Evolutionary conservation across 2,888 invertebrate genomes (phyloP).

Genomic region (Notodonta dromedarius): DNA sequence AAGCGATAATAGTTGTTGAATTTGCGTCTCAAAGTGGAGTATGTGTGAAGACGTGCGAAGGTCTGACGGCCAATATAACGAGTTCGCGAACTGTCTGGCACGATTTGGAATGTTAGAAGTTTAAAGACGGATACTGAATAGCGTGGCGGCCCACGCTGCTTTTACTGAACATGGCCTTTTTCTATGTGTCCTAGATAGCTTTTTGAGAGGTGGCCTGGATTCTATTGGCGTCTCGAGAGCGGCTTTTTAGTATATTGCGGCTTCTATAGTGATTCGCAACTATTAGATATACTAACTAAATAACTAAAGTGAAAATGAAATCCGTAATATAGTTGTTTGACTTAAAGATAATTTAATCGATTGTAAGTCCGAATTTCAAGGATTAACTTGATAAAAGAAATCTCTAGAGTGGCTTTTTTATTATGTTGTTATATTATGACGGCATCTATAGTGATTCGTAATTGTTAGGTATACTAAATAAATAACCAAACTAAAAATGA

Average conservation of each 20-base stretch:
- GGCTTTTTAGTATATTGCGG: neutral
- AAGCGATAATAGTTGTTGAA: conserved; percentile 6
- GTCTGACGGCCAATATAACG: conserved; percentile 58
- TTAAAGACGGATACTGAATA: conserved; percentile 58
- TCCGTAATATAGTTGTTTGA: too few species aligned
- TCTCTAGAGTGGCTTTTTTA: too few species aligned
- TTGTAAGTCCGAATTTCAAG: too few species aligned
- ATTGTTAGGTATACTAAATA: too few species aligned
- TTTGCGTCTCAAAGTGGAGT: conserved; percentile 19
- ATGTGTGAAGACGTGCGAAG: conserved; percentile 43
- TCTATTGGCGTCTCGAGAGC: neutral
- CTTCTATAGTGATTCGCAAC: too few species aligned
- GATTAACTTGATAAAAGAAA: too few species aligned
- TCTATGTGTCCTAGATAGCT: conserved; percentile 8
- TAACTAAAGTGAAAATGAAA: too few species aligned
- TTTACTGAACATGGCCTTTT: conserved; percentile 27
- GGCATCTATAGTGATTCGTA: too few species aligned
- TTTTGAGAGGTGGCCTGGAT: neutral
- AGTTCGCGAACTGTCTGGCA: conserved; percentile 56
- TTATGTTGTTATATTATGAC: too few species aligned
- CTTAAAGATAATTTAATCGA: too few species aligned
- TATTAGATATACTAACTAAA: too few species aligned
- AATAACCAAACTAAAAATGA: too few species aligned
- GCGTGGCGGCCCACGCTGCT: conserved; percentile 47
- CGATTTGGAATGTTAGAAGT: conserved; percentile 58